Evolutionary conservation across 2,888 invertebrate genomes (phyloP).

Genomic region (Drosophila maculinotata): DNA sequence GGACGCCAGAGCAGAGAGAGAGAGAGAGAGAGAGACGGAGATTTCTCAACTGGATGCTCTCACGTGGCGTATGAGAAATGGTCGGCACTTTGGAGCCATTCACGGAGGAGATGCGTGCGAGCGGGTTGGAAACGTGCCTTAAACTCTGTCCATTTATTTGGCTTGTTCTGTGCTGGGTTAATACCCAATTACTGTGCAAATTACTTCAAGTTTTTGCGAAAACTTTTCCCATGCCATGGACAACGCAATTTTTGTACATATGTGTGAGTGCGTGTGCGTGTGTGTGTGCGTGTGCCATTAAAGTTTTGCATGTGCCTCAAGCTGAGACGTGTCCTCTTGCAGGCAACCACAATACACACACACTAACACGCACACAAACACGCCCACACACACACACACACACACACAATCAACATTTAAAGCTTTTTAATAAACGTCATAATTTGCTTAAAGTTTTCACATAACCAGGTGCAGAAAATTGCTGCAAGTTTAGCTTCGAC

Average conservation of each 20-base stretch:
- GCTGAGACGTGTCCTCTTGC: slow-evolving; percentile 50
- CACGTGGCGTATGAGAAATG: slow-evolving; percentile 59
- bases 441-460: slow-evolving; percentile 77
- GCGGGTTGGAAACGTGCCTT: slow-evolving; percentile 59
- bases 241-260: slow-evolving; percentile 28
- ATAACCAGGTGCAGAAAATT: slow-evolving; percentile 63
- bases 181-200: slow-evolving; percentile 85
- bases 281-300: slow-evolving; percentile 48
- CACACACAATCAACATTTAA: slow-evolving; percentile 44
- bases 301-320: slow-evolving; percentile 66
- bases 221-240: slow-evolving; percentile 50
- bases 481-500: slow-evolving; percentile 33
- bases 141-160: slow-evolving; percentile 74
- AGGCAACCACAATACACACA: slow-evolving; percentile 10
- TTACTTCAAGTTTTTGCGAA: slow-evolving; percentile 77
- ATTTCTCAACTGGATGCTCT: slow-evolving; percentile 21
- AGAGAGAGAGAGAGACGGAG: not conserved
- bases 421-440: slow-evolving; percentile 78
- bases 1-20: not conserved
- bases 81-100: slow-evolving; percentile 43
- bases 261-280: slow-evolving; percentile 17
- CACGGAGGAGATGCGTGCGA: slow-evolving; percentile 11
- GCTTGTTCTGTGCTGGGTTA: slow-evolving; percentile 81
- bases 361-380: slow-evolving; percentile 7
- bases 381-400: not conserved